Evolutionary conservation across 2,797 vertebrate species (phyloP).

Genomic region (Anisognathus igniventris): DNA sequence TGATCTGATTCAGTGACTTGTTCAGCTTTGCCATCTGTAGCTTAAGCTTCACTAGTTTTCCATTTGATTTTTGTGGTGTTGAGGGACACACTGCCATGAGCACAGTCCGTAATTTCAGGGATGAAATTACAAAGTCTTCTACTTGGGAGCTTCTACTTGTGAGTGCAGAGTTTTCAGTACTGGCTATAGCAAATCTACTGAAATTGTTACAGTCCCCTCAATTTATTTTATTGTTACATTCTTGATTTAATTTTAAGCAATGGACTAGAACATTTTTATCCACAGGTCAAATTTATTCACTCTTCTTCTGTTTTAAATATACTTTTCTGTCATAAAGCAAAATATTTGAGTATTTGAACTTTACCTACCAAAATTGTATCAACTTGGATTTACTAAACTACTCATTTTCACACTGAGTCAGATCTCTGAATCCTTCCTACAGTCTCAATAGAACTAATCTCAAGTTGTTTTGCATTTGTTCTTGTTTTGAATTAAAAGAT

Average conservation of each 20-base stretch:
- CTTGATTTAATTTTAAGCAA: neutral
- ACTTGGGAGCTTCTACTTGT: neutral
- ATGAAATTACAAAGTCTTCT: neutral
- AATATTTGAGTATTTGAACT: neutral
- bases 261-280: neutral
- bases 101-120: neutral
- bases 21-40: neutral
- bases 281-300: neutral
- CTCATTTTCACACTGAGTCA: neutral
- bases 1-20: conserved; percentile 13
- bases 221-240: neutral
- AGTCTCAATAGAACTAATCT: neutral
- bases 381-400: neutral
- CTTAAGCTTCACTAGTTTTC: neutral
- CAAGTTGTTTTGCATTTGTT: neutral
- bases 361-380: neutral
- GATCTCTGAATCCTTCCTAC: neutral
- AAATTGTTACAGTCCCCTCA: neutral
- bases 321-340: neutral
- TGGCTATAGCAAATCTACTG: neutral
- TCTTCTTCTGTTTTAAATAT: neutral
- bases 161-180: neutral
- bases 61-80: neutral
- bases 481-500: neutral
- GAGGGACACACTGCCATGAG: neutral